A percentile compares a stretch with the other conserved stretches of the same genome.
Conservation (phyloP, 2,888 invertebrate species). For the Nemotelus pantherinus region DNA sequence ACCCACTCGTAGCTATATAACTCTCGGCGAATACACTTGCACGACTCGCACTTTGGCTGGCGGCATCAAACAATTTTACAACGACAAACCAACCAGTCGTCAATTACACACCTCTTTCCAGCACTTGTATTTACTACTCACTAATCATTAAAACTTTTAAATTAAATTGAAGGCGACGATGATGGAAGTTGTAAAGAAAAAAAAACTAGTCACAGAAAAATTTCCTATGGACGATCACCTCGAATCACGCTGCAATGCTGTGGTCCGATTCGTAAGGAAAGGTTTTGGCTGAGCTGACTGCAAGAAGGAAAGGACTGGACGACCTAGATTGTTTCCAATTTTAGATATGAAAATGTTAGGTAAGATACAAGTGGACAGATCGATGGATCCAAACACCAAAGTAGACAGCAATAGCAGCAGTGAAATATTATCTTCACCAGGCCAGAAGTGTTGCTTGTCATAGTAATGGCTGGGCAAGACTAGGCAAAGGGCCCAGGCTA, state of each 20-base stretch:
- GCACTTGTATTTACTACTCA: not conserved
- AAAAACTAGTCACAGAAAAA: conserved; percentile 11
- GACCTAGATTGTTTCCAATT: conserved; percentile 37
- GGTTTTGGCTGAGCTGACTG: not conserved
- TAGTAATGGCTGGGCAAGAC: conserved; percentile 12
- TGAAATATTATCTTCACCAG: too few relatives aligned
- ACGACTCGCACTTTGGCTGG: not conserved
- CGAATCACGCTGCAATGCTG: not conserved
- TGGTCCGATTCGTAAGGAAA: conserved; percentile 31
- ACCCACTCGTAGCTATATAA: conserved; percentile 9
- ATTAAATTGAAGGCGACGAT: too few relatives aligned
- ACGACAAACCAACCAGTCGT: not conserved
- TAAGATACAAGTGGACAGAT: conserved; percentile 27
- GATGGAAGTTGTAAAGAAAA: not conserved
- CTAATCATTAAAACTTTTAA: not conserved
- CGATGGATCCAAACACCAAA: not conserved
- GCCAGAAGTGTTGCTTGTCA: too few relatives aligned
- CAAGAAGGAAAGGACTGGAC: conserved; percentile 28
- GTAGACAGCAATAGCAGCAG: not conserved
- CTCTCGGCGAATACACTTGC: too few relatives aligned
- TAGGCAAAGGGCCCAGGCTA: too few relatives aligned
- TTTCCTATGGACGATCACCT: not conserved
- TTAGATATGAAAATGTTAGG: conserved; percentile 32
- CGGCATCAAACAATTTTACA: conserved; percentile 19
- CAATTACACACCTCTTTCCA: conserved; percentile 20